These are phyloP conservation scores for Gymnothorax reevesii DNA, from an alignment of 2,797 vertebrate species.

Conservation along the genomic window DNA sequence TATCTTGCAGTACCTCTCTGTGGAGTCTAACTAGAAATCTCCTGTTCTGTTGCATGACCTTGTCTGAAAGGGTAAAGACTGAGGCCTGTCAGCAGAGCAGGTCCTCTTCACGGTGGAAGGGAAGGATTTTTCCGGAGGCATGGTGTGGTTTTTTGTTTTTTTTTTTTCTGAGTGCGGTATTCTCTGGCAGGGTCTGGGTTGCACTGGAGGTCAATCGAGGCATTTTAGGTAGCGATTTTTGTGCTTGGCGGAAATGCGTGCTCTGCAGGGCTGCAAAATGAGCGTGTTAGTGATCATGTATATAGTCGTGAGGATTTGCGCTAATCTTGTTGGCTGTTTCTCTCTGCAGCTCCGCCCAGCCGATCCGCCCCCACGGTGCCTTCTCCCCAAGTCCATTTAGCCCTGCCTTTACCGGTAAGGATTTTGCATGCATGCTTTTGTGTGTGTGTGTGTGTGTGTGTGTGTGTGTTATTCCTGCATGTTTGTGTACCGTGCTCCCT, in stretches of 20 bases:
- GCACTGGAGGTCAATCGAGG: background rate
- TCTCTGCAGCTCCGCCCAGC: constrained; percentile 78
- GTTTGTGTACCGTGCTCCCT: background rate
- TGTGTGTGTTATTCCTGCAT: background rate
- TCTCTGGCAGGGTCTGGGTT: background rate
- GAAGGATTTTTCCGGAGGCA: background rate
- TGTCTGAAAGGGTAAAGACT: background rate
- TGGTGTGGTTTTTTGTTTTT: background rate
- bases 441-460: background rate
- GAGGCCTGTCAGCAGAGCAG: background rate
- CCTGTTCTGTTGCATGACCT: background rate
- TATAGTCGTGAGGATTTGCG: background rate
- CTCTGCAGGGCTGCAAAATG: background rate
- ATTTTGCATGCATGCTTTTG: background rate
- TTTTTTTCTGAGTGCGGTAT: background rate
- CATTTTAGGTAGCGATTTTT: background rate
- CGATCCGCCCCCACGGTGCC: constrained; percentile 97
- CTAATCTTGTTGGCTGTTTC: background rate
- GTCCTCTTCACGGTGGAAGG: background rate
- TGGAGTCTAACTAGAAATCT: background rate
- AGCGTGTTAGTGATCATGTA: background rate
- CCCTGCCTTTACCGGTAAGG: constrained; percentile 92
- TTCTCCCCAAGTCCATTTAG: constrained; percentile 93
- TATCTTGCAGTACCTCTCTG: too few species aligned
- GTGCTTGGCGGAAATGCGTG: background rate